Evolutionary conservation across 2,113 vertebrate genomes (phyloP).

Genomic region (Cyanoramphus novaezelandiae): DNA sequence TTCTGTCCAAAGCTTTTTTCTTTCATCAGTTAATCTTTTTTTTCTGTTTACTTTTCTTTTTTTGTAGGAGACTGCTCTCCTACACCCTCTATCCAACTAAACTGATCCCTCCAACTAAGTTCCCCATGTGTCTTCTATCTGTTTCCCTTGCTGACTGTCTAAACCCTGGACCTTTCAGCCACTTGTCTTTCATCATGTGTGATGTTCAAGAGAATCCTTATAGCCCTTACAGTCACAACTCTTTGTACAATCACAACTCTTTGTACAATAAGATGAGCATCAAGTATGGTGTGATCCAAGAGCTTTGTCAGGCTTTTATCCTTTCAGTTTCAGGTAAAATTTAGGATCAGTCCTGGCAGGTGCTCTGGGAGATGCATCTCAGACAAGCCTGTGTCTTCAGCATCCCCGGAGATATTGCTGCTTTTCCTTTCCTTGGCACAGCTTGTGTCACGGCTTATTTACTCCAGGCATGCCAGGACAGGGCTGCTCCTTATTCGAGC

Average conservation of each 20-base stretch:
- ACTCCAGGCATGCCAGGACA: not conserved
- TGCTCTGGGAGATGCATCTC: not conserved
- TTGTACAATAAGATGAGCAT: constrained; percentile 63
- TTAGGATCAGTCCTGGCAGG: not conserved
- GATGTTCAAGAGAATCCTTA: constrained; percentile 30
- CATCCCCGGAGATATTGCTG: not conserved
- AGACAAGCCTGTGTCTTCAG: not conserved
- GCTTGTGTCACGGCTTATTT: not conserved
- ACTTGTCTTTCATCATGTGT: constrained; percentile 48
- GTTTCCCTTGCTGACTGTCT: constrained; percentile 40
- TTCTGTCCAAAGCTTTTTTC: not conserved
- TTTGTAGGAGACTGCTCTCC: constrained; percentile 35
- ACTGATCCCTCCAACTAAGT: constrained; percentile 46
- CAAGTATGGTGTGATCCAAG: not conserved
- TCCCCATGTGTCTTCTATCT: constrained; percentile 18
- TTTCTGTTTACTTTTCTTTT: constrained; percentile 34
- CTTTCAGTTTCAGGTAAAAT: not conserved
- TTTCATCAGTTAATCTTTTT: not conserved
- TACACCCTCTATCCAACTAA: constrained; percentile 61
- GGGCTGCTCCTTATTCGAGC: not conserved
- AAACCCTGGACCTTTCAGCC: constrained; percentile 63
- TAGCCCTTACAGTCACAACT: constrained; percentile 34
- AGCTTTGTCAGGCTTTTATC: not conserved
- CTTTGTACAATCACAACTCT: constrained; percentile 22
- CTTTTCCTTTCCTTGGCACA: not conserved